These are phyloP conservation scores for Pachymerium ferrugineum DNA, from an alignment of 2,888 invertebrate species.

Conservation along the genomic window DNA sequence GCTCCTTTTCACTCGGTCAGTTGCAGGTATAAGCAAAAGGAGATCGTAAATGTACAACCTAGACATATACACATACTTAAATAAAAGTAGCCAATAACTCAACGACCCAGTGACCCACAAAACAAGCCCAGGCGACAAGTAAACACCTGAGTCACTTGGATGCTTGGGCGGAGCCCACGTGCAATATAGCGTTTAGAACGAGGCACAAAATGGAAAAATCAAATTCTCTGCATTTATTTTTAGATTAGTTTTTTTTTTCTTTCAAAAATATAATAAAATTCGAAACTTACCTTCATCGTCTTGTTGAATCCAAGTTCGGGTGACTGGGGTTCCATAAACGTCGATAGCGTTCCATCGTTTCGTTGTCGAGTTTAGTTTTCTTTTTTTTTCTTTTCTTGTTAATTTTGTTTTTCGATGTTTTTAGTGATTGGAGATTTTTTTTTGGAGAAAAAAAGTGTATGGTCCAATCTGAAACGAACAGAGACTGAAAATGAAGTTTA, in stretches of 20 bases:
- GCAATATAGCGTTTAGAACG: too few relatives aligned
- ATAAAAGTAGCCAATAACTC: constrained; percentile 13
- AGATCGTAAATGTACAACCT: background rate
- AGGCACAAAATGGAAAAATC: background rate
- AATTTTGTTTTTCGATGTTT: too few relatives aligned
- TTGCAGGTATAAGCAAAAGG: constrained; percentile 4
- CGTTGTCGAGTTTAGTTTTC: background rate
- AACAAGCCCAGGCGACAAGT: too few relatives aligned
- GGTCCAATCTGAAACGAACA: background rate
- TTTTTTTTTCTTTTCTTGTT: too few relatives aligned
- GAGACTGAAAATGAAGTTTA: background rate
- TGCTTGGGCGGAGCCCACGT: background rate
- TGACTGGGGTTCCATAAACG: background rate
- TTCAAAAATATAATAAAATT: background rate
- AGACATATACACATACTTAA: background rate
- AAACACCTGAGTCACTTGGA: background rate
- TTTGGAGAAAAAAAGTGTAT: too few relatives aligned
- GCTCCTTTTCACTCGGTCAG: background rate
- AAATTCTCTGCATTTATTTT: background rate
- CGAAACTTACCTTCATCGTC: background rate
- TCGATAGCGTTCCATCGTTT: background rate
- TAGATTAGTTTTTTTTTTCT: background rate
- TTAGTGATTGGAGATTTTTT: too few relatives aligned
- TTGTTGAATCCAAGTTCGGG: background rate
- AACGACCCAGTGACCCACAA: constrained; percentile 3